Conservation (phyloP, 2,888 invertebrate species). For the Hypolimnas misippus region DNA sequence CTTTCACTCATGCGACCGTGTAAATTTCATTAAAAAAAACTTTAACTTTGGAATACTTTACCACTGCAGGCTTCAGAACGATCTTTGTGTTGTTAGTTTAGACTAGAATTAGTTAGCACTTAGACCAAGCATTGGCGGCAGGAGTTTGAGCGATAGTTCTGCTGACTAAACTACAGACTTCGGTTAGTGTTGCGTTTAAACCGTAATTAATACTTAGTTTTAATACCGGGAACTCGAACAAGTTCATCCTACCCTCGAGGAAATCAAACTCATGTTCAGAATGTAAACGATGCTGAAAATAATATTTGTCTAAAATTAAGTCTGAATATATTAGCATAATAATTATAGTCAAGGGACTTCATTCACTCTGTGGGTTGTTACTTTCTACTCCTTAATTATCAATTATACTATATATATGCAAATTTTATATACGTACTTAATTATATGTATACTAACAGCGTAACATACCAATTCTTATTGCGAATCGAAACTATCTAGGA, state of each 20-base stretch:
- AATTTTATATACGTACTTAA: too few relatives aligned
- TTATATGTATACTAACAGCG: too few relatives aligned
- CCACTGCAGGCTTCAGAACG: not conserved
- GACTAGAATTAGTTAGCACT: conserved; percentile 13
- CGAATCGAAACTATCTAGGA: too few relatives aligned
- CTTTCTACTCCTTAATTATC: too few relatives aligned
- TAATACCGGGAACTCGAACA: conserved; percentile 15
- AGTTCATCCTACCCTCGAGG: not conserved
- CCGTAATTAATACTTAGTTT: conserved; percentile 33
- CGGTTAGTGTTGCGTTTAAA: conserved; percentile 28
- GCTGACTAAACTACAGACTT: conserved; percentile 30
- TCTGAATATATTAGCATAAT: too few relatives aligned
- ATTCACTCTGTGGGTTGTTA: too few relatives aligned
- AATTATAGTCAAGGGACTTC: too few relatives aligned
- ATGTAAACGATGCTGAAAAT: too few relatives aligned
- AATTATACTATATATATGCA: too few relatives aligned
- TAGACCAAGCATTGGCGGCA: conserved; percentile 3
- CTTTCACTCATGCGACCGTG: too few relatives aligned
- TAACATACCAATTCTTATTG: too few relatives aligned
- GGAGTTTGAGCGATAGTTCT: conserved; percentile 32
- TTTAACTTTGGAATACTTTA: not conserved
- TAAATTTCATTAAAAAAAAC: not conserved
- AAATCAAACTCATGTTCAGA: not conserved
- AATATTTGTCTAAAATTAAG: too few relatives aligned
- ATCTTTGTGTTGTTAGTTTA: conserved; percentile 2